phyloP scores from a whole-genome alignment of 37 sponge, comb jelly and placozoan genomes.

The Theonella swinhoei region DNA sequence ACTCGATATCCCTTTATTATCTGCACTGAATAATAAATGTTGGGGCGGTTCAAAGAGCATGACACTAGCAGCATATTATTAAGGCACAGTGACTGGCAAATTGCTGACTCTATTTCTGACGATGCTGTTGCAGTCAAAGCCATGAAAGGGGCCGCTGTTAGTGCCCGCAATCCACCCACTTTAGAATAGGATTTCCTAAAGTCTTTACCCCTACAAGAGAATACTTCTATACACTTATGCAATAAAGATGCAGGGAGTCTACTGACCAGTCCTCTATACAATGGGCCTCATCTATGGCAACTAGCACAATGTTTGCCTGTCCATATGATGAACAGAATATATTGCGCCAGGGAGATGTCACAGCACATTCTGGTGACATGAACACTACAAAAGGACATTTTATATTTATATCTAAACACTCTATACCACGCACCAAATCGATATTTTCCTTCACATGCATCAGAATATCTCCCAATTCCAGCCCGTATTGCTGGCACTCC shows the following conservation, averaged over 20 bases:
- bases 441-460: too few species aligned
- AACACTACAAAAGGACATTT: too few species aligned
- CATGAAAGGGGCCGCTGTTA: not conserved
- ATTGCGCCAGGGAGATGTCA: not conserved
- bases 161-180: not conserved
- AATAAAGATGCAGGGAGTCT: too few species aligned
- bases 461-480: too few species aligned
- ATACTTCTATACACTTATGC: too few species aligned
- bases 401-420: too few species aligned
- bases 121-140: too few species aligned
- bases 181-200: not conserved
- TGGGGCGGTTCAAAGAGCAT: not conserved
- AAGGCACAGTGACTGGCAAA: not conserved
- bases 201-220: not conserved
- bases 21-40: not conserved
- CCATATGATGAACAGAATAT: not conserved
- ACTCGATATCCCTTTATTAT: not conserved
- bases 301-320: not conserved
- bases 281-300: conserved; percentile 39
- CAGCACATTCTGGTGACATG: conserved; percentile 5
- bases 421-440: not conserved
- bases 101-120: not conserved
- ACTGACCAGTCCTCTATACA: conserved; percentile 29
- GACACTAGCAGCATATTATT: not conserved
- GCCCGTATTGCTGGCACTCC: too few species aligned